These are phyloP conservation scores for Ascaphus truei DNA, from an alignment of 2,113 vertebrate species.

Conservation along the genomic window DNA sequence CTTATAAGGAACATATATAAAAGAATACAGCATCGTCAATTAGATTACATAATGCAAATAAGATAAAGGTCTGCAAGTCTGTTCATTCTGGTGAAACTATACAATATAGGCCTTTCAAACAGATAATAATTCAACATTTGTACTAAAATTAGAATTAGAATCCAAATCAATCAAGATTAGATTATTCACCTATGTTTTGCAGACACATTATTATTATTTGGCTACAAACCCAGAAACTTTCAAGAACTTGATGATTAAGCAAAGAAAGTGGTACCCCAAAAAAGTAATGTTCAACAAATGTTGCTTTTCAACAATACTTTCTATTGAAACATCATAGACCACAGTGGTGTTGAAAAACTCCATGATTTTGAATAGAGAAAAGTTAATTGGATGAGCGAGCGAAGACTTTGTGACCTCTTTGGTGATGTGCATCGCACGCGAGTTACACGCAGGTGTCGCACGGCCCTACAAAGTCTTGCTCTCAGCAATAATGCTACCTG, in stretches of 20 bases:
- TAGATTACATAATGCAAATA: background rate
- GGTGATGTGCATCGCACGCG: no score
- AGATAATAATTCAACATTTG: slow-evolving; percentile 34
- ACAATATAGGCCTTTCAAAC: slow-evolving; percentile 21
- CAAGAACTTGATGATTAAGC: slow-evolving; percentile 21
- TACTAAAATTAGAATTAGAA: slow-evolving; percentile 26
- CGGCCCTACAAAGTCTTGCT: no score
- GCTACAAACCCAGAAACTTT: slow-evolving; percentile 20
- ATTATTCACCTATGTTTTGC: slow-evolving; percentile 27
- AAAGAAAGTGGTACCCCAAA: no score
- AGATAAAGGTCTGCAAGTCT: slow-evolving; percentile 13
- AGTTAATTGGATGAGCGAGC: no score
- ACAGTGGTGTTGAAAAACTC: background rate
- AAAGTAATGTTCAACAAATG: background rate
- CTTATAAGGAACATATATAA: background rate
- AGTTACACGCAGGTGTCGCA: no score
- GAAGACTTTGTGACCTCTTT: no score
- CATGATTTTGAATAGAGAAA: background rate
- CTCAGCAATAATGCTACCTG: no score
- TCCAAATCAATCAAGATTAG: slow-evolving; percentile 33
- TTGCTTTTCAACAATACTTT: background rate
- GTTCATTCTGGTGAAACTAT: background rate
- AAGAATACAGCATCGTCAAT: background rate
- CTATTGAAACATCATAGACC: background rate
- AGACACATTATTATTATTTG: slow-evolving; percentile 20